Conservation (phyloP, 1,140 invertebrate genomes). For the Armadillidium nasatum region DNA sequence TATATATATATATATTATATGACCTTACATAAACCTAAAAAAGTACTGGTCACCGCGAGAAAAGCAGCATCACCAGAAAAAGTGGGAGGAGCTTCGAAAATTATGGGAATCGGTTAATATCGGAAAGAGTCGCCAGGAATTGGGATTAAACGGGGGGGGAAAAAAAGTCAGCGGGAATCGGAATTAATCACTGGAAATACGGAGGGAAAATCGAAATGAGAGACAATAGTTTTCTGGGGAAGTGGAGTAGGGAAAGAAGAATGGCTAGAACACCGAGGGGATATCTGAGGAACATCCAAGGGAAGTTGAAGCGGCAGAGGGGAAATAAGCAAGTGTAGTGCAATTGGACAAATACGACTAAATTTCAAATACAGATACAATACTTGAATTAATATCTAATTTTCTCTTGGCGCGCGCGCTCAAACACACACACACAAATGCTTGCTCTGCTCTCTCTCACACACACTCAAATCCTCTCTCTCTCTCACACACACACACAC, state of each 20-base stretch:
- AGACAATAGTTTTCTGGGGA: no score
- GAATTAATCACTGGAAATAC: not conserved
- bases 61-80: not conserved
- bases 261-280: not conserved
- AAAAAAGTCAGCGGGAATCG: conserved; percentile 1
- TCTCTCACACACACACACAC: no score
- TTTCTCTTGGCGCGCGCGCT: no score
- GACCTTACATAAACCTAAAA: not conserved
- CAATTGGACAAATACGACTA: not conserved
- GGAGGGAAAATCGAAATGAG: not conserved
- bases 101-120: conserved; percentile 4
- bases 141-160: no score
- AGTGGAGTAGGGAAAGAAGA: no score
- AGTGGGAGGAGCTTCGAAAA: not conserved
- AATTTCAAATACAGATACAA: conserved; percentile 1
- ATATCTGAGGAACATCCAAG: not conserved
- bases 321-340: not conserved
- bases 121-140: not conserved
- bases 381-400: not conserved
- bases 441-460: no score
- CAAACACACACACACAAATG: no score
- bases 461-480: no score
- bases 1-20: conserved; percentile 6
- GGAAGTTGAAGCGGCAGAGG: not conserved
- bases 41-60: not conserved